These are phyloP conservation scores for Idaea straminata DNA, from an alignment of 2,888 invertebrate genomes.

Conservation along the genomic window DNA sequence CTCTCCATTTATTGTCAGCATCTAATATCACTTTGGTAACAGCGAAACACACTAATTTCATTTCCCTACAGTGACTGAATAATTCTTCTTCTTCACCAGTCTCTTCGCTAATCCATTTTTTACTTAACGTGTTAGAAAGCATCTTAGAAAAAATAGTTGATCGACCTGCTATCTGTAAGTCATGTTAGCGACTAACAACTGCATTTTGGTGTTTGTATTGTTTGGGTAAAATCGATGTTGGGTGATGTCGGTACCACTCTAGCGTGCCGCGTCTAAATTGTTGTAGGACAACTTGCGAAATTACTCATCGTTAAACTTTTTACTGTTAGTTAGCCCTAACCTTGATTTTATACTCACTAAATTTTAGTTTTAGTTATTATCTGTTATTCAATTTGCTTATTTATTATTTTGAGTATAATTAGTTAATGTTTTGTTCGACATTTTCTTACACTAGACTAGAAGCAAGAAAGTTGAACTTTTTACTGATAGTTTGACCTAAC, in stretches of 20 bases:
- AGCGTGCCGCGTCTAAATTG: slow-evolving; percentile 39
- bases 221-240: slow-evolving; percentile 63
- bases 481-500: too few species aligned
- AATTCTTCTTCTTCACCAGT: slow-evolving; percentile 69
- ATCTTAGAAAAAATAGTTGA: slow-evolving; percentile 35
- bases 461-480: too few species aligned
- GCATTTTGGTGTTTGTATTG: slow-evolving; percentile 42
- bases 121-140: slow-evolving; percentile 52
- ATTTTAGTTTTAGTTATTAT: slow-evolving; percentile 27
- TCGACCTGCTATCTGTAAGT: slow-evolving; percentile 48
- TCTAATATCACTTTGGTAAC: slow-evolving; percentile 68
- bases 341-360: slow-evolving; percentile 48
- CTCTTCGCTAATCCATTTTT: slow-evolving; percentile 80
- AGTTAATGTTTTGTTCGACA: too few species aligned
- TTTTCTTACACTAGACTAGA: too few species aligned
- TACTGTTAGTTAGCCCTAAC: slow-evolving; percentile 60
- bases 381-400: neutral
- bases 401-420: neutral
- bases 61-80: slow-evolving; percentile 73
- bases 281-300: slow-evolving; percentile 63
- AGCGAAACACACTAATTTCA: slow-evolving; percentile 72
- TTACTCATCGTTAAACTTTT: slow-evolving; percentile 59
- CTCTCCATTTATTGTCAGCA: slow-evolving; percentile 74
- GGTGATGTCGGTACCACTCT: slow-evolving; percentile 67
- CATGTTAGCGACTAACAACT: slow-evolving; percentile 54